These are phyloP conservation scores for Zelostemma sp. DNA, from an alignment of 1,140 invertebrate species.

Conservation along the genomic window DNA sequence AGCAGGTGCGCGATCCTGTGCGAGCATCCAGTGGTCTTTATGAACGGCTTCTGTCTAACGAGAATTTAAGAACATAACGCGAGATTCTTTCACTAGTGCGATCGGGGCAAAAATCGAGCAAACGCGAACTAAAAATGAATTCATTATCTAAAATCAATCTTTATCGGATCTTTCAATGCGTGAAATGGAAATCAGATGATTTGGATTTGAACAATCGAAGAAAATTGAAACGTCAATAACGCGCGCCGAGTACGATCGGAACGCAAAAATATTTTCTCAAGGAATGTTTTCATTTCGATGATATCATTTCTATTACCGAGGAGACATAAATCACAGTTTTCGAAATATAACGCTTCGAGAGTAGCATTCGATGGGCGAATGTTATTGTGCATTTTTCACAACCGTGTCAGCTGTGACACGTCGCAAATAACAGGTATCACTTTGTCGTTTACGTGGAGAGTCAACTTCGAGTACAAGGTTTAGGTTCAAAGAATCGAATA, in stretches of 20 bases:
- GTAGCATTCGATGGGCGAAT: constrained; percentile 28
- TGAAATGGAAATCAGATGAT: neutral
- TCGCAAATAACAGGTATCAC: constrained; percentile 34
- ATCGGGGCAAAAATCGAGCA: constrained; percentile 13
- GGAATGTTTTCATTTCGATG: constrained; percentile 23
- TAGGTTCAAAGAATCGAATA: too few species aligned
- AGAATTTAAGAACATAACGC: constrained; percentile 23
- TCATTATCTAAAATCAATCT: constrained; percentile 15
- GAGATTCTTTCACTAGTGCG: constrained; percentile 1
- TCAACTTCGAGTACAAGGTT: too few species aligned
- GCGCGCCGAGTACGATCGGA: too few species aligned
- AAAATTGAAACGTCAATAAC: neutral
- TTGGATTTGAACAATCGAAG: neutral
- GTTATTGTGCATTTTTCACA: constrained; percentile 39
- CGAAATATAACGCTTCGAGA: constrained; percentile 31
- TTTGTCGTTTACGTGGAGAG: constrained; percentile 41
- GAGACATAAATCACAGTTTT: constrained; percentile 37
- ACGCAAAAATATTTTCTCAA: constrained; percentile 11
- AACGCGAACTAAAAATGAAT: constrained; percentile 6
- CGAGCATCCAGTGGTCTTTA: constrained; percentile 10
- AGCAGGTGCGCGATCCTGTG: constrained; percentile 21
- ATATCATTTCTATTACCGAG: constrained; percentile 27
- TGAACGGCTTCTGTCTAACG: constrained; percentile 26
- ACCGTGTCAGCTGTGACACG: constrained; percentile 30
- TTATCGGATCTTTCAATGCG: constrained; percentile 2